phyloP scores from a whole-genome alignment of 2,113 vertebrate genomes.

The Amphilophus citrinellus region DNA sequence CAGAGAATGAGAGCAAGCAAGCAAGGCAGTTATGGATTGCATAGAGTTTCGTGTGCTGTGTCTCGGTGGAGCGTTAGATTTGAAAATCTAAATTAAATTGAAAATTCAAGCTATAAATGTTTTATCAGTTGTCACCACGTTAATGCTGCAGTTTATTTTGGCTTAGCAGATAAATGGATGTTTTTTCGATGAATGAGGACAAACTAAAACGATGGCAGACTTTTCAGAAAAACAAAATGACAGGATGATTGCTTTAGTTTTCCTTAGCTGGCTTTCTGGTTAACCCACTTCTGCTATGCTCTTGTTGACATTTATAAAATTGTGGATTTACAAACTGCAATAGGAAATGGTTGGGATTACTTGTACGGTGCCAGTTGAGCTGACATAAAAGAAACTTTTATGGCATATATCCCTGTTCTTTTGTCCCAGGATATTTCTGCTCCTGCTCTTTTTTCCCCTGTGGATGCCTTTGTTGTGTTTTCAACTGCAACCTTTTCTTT shows the following conservation, averaged over 20 bases:
- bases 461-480: constrained; percentile 45
- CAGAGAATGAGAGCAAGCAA: not conserved
- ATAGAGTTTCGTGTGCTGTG: not conserved
- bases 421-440: constrained; percentile 54
- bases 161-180: not conserved
- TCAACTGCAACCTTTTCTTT: constrained; percentile 16
- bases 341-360: constrained; percentile 49
- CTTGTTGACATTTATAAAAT: constrained; percentile 38
- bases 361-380: constrained; percentile 61
- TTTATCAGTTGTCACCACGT: constrained; percentile 1
- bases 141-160: not conserved
- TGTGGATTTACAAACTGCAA: constrained; percentile 38
- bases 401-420: constrained; percentile 33
- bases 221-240: constrained; percentile 1
- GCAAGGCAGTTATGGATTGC: not conserved
- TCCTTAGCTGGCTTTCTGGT: constrained; percentile 34
- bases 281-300: constrained; percentile 53
- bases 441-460: constrained; percentile 17
- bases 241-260: not conserved
- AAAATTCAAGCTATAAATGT: not conserved
- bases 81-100: not conserved
- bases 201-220: constrained; percentile 2
- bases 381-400: constrained; percentile 63
- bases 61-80: not conserved
- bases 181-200: not conserved